phyloP scores from a whole-genome alignment of 2,113 vertebrate genomes.

The Myodes glareolus region DNA sequence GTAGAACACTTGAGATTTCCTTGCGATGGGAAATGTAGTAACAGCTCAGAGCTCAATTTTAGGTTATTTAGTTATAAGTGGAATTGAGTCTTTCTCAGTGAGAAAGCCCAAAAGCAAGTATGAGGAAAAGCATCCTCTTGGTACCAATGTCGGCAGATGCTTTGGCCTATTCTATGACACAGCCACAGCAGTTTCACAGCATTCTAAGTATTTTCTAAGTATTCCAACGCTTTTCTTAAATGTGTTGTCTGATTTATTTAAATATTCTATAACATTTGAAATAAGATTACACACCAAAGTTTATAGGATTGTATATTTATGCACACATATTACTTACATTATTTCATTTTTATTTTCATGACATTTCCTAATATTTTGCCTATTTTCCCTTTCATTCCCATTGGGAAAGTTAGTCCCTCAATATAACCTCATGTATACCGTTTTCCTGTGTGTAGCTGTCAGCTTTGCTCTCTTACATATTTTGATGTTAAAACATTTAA shows the following conservation, averaged over 20 bases:
- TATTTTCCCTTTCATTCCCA: not conserved
- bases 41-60: not conserved
- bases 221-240: not conserved
- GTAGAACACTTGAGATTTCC: not conserved
- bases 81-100: not conserved
- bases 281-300: not conserved
- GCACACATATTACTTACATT: not conserved
- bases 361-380: not conserved
- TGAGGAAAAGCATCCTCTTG: not conserved
- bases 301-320: not conserved
- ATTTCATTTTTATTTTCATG: conserved; percentile 13
- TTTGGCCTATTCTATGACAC: not conserved
- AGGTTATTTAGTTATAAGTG: not conserved
- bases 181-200: not conserved
- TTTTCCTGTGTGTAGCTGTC: not conserved
- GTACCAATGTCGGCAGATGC: not conserved
- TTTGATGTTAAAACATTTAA: not conserved
- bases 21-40: rapidly evolving
- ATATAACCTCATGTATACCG: not conserved
- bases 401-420: not conserved
- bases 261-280: not conserved
- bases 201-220: not conserved
- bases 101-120: no score
- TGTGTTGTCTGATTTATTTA: not conserved
- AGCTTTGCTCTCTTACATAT: not conserved